Base-by-base conservation (phyloP, 2,797 vertebrate genomes). In the Xyrichtys novacula region DNA sequence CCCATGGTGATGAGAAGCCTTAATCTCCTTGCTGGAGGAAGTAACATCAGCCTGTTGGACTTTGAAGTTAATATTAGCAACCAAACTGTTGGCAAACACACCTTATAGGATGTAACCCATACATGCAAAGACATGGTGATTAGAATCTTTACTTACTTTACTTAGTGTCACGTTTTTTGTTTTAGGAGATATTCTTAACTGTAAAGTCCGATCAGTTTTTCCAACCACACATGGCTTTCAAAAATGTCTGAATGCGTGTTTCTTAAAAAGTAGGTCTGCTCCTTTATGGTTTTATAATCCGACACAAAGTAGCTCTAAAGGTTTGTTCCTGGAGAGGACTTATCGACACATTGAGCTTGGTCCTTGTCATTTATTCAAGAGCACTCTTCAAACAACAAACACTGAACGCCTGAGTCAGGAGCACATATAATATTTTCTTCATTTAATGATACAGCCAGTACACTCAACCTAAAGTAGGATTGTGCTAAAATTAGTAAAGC, bases 21-120 rank as follows among this genome's bases (percentile, higher is more conserved):
- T 84, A 73, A 85, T 80, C 71, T 72, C 47, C 57, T 75, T 43
- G 67, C 56, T 67, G 2, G 71, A 76, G 54, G 70, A 80, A 76
- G 75, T 55, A 76, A 76, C 63, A 78, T 82, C 59, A 65, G 65
- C 32, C 69, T 57, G 43, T 65, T 71, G 69, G 47, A 56, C 57
- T 73, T 85, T 74, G 29, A 68, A 74, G 53, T 66, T 64, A 68
- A 73, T 60, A 56, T 76, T 66, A 72, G 73, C 42, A 68, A 36
- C 57, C 25, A 29, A 72, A 64, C 39, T 76, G 57, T 61, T 76
- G 54, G 57, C 26, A 71, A 53, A 71, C 66, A 66, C 38, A 46
- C 29, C 54, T 59, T 57, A 58, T 68, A 42, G 32, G 42, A 14
- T 56, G 32, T 58, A n/a, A 29, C 17, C 48, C 23, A 23, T 25